phyloP scores from a whole-genome alignment of 1,140 invertebrate genomes.

The Platyura marginata region DNA sequence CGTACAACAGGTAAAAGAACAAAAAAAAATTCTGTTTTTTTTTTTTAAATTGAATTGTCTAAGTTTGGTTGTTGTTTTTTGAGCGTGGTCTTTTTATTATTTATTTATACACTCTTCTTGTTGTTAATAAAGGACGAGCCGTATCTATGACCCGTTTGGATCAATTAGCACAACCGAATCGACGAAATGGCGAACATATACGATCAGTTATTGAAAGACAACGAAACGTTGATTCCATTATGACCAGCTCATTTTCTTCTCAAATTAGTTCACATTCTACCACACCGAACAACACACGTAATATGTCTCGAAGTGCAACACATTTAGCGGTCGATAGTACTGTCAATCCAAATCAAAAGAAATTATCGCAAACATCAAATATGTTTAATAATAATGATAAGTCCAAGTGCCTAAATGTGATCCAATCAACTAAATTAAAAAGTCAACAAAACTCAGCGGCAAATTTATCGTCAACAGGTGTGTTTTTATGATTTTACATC shows the following conservation, averaged over 20 bases:
- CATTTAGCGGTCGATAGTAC: constrained; percentile 32
- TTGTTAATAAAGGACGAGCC: constrained; percentile 39
- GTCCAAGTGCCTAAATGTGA: too few species aligned
- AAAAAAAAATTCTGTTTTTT: constrained; percentile 7
- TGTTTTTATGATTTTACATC: too few species aligned
- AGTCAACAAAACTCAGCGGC: too few species aligned
- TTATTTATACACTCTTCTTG: too few species aligned
- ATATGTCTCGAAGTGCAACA: constrained; percentile 48
- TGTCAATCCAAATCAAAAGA: too few species aligned
- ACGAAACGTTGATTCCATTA: constrained; percentile 13
- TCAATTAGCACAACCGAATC: constrained; percentile 55
- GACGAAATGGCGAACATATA: constrained; percentile 28
- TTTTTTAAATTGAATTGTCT: constrained; percentile 8
- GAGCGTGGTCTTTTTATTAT: not conserved
- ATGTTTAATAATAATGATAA: too few species aligned
- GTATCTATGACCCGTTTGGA: constrained; percentile 83
- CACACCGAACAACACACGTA: constrained; percentile 16
- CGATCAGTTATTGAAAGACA: constrained; percentile 18
- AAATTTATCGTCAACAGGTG: too few species aligned
- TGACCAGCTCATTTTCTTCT: constrained; percentile 11
- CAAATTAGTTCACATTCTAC: not conserved
- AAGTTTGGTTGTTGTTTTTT: too few species aligned
- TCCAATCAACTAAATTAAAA: too few species aligned
- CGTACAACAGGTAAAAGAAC: constrained; percentile 43
- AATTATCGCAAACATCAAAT: too few species aligned